Evolutionary conservation across 2,113 vertebrate genomes (phyloP), one percentile per base, ranked within the genome.

Genomic region (Onychorhynchus coronatus): DNA sequence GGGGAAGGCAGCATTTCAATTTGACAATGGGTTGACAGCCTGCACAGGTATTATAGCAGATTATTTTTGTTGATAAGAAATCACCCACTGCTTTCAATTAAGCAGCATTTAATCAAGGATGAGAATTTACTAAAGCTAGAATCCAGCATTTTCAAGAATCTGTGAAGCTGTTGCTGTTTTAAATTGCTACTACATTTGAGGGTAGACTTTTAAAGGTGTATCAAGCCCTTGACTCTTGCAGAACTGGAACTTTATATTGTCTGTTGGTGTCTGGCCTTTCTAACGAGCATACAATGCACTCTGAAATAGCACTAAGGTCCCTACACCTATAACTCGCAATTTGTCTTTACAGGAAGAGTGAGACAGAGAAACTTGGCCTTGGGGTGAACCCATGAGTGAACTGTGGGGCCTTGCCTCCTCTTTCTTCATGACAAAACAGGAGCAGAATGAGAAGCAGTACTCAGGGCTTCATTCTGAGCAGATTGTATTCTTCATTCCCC

Each of bases 61-160:
- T 96, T 72, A 70, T 37, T 80, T 77, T 76, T 39, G 83, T 87
- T 89, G 65, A 81, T 80, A 73, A 94, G 85, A 94, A 95, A 77
- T 76, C 79, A 50, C 47, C 44, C 33, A 56, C 21, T 1, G 3
- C 78, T 94, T 91, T 89, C 73, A 76, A 73, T 89, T 71, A 96
- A 84, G n/a, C 41, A 83, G 42, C 63, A 55, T 79, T 79, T 91
- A 79, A 94, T 85, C 28, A 70, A 91, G 53, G 73, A 41, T 37
- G 71, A 91, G 80, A 23, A 89, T 65, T 88, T 47, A 49, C 20
- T 65, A n/a, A 77, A 72, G 5, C 59, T 84, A 24, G 12, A 83
- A 91, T 75, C 50, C 33, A 75, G 55, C 24, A 28, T 83, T 92
- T 89, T 62, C 33, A 87, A 58, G 22, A 85, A 53, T 49, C 41